These are phyloP conservation scores for Tachina fera DNA, from an alignment of 2,888 invertebrate species.

Conservation along the genomic window DNA sequence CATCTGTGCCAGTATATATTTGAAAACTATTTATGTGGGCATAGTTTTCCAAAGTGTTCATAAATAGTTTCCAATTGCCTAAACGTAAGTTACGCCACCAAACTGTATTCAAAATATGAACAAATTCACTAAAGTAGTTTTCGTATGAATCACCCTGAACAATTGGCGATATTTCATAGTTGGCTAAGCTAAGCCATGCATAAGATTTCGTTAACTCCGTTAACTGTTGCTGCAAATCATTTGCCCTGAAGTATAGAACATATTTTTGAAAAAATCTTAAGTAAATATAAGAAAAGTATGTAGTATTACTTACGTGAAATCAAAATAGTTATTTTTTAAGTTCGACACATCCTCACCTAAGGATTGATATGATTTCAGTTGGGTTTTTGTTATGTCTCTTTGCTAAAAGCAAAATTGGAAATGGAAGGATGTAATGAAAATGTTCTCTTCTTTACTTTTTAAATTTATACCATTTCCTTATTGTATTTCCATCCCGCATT, in stretches of 20 bases:
- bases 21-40: conserved; percentile 50
- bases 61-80: conserved; percentile 65
- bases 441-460: no score
- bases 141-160: conserved; percentile 35
- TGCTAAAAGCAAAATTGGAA: conserved; percentile 6
- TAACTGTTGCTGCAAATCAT: conserved; percentile 6
- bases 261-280: not conserved
- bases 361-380: not conserved
- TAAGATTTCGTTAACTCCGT: not conserved
- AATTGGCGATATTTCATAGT: conserved; percentile 42
- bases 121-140: conserved; percentile 47
- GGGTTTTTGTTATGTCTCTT: conserved; percentile 28
- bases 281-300: not conserved
- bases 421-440: not conserved
- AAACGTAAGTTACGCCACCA: conserved; percentile 70
- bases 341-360: conserved; percentile 24
- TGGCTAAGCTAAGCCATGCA: conserved; percentile 52
- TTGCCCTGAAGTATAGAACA: conserved; percentile 3
- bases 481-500: not conserved
- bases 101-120: conserved; percentile 53
- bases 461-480: conserved; percentile 10
- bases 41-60: conserved; percentile 58
- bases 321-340: conserved; percentile 12
- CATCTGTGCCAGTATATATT: conserved; percentile 59
- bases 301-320: conserved; percentile 7